phyloP scores from a whole-genome alignment of 2,888 invertebrate genomes.

The Coremacera marginata region DNA sequence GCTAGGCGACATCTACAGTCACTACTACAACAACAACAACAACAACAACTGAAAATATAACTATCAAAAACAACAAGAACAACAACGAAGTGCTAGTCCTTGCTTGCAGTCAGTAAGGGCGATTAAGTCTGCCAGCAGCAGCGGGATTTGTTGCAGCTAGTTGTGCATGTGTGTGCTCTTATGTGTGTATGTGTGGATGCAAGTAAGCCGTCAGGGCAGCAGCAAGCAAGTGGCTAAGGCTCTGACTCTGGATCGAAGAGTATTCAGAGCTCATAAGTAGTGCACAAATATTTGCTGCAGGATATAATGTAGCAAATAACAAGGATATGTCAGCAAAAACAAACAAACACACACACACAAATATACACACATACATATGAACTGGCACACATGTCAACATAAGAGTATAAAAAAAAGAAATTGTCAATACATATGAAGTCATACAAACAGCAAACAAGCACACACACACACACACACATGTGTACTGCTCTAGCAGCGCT shows the following conservation, averaged over 20 bases:
- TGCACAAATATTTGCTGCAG: conserved; percentile 17
- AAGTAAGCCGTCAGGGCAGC: background rate
- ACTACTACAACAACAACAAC: background rate
- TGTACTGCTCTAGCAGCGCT: background rate
- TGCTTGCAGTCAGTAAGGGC: background rate
- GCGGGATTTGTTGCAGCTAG: background rate
- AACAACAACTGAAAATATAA: background rate
- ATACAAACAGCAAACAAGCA: background rate
- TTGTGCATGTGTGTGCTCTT: background rate
- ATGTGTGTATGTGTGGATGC: background rate
- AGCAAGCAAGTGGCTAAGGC: background rate
- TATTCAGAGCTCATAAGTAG: conserved; percentile 3
- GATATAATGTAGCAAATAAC: conserved; percentile 19
- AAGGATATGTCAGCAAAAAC: conserved; percentile 22
- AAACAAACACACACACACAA: conserved; percentile 7
- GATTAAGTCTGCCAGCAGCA: conserved; percentile 1
- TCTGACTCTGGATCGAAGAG: background rate
- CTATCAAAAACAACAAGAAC: background rate
- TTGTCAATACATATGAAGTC: background rate
- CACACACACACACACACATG: background rate
- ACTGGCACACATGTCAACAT: conserved; percentile 37
- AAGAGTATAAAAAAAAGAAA: no score
- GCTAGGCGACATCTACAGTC: background rate
- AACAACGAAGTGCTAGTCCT: background rate
- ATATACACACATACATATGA: conserved; percentile 14